Evolutionary conservation across 2,113 vertebrate species (phyloP).

Genomic region (Pionites leucogaster): DNA sequence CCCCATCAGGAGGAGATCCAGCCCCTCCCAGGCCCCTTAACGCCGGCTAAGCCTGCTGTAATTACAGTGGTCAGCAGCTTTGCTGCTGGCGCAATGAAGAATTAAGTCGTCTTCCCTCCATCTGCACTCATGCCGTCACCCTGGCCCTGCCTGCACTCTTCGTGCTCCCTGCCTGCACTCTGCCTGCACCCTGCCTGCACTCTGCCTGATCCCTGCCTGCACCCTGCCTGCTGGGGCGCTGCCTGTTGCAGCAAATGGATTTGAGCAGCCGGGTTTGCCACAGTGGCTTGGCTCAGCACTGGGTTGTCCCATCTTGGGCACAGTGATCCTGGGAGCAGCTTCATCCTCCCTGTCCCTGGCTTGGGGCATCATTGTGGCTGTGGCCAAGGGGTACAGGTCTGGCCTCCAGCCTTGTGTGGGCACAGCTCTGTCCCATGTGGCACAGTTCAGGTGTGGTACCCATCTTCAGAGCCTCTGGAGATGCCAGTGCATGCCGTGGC

Average conservation of each 20-base stretch:
- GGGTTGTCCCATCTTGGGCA: background rate
- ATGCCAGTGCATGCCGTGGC: background rate
- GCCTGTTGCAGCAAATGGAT: background rate
- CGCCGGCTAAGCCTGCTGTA: background rate
- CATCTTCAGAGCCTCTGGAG: background rate
- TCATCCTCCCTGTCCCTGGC: background rate
- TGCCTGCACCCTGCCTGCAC: background rate
- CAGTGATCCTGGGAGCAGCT: no score
- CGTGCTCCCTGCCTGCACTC: background rate
- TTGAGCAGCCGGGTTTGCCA: background rate
- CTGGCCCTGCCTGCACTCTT: background rate
- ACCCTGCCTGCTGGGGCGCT: rapidly evolving
- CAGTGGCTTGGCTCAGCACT: rapidly evolving
- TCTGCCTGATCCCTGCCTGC: background rate
- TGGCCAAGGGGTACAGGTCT: rapidly evolving
- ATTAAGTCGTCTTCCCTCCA: conserved; percentile 5
- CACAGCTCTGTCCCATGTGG: background rate
- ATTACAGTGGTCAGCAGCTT: background rate
- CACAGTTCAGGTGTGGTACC: background rate
- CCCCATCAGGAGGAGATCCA: background rate
- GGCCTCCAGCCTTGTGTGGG: rapidly evolving
- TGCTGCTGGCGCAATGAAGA: conserved; percentile 14
- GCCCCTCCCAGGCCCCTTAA: no score
- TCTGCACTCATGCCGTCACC: background rate
- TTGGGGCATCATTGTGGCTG: background rate